A percentile compares a stretch with the other conserved stretches of the same genome.
These are phyloP conservation scores for Xylota segnis DNA, from an alignment of 2,888 invertebrate genomes.

Conservation along the genomic window DNA sequence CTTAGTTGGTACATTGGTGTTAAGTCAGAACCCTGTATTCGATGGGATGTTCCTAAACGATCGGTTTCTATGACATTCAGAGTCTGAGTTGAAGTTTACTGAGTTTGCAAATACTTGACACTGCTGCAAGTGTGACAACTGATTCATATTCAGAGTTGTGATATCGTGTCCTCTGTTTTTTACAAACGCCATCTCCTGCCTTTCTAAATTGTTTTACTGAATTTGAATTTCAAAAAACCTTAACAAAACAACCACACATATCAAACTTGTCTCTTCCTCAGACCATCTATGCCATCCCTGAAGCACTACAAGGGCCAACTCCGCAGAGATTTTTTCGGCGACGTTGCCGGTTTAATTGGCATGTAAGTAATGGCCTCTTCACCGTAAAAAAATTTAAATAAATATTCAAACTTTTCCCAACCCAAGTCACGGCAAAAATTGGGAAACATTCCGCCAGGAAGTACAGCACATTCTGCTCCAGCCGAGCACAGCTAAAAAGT, in stretches of 20 bases:
- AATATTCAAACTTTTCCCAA: conserved; percentile 6
- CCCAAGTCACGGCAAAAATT: conserved; percentile 92
- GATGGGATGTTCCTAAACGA: too few species aligned
- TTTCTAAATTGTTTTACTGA: too few species aligned
- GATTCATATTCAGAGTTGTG: too few species aligned
- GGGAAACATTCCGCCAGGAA: conserved; percentile 93
- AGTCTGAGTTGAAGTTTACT: too few species aligned
- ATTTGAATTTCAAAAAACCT: too few species aligned
- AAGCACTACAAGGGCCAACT: conserved; percentile 89
- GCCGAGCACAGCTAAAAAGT: conserved; percentile 91
- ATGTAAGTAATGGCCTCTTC: conserved; percentile 86
- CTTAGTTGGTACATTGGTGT: too few species aligned
- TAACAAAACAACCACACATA: neutral
- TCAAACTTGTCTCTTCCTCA: conserved; percentile 74
- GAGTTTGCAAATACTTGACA: too few species aligned
- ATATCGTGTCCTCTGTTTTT: too few species aligned
- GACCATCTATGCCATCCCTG: conserved; percentile 90
- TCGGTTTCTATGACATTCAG: too few species aligned
- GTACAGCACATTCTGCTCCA: conserved; percentile 93
- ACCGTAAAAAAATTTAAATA: neutral
- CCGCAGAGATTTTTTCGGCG: conserved; percentile 89
- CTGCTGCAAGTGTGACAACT: too few species aligned
- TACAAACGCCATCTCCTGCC: too few species aligned
- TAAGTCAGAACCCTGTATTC: too few species aligned
- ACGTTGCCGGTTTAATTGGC: conserved; percentile 90